Percentiles rank a stretch among this genome's conserved stretches.
Evolutionary conservation across 2,888 invertebrate species (phyloP).

Genomic region (Lampropteryx suffumata): DNA sequence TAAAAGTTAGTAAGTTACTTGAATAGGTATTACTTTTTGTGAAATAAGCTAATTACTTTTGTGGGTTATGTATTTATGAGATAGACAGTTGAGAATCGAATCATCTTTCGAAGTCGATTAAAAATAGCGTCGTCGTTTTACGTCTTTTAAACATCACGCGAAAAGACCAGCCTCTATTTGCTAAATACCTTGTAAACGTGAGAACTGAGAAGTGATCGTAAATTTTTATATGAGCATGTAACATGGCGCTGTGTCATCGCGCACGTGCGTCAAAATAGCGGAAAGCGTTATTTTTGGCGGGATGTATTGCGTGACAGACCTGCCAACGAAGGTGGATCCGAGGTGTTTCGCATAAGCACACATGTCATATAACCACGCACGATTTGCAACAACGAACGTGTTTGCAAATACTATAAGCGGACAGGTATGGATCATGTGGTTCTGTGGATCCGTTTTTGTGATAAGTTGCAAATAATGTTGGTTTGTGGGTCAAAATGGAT

Average conservation of each 20-base stretch:
- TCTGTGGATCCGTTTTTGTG: conserved; percentile 9
- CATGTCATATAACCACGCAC: conserved; percentile 53
- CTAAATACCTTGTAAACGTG: neutral
- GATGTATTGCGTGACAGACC: conserved; percentile 63
- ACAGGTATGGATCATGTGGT: conserved; percentile 34
- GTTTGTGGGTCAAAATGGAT: neutral
- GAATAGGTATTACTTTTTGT: no score
- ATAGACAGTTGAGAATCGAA: no score
- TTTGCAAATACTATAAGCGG: conserved; percentile 45
- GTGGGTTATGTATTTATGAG: no score
- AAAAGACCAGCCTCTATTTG: neutral
- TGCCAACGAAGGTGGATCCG: conserved; percentile 40
- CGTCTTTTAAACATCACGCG: no score
- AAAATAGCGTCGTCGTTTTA: no score
- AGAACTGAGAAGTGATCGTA: conserved; percentile 52
- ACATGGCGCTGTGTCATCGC: conserved; percentile 58
- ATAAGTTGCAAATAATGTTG: neutral
- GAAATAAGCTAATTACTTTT: no score
- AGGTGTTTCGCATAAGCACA: conserved; percentile 41
- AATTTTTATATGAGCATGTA: conserved; percentile 66
- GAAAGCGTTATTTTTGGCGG: conserved; percentile 54
- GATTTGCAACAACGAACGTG: conserved; percentile 61
- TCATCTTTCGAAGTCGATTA: no score
- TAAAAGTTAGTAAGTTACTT: no score
- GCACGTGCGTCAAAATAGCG: conserved; percentile 45